Evolutionary conservation across 2,888 invertebrate species (phyloP).

Genomic region (Lycophotia porphyrea): DNA sequence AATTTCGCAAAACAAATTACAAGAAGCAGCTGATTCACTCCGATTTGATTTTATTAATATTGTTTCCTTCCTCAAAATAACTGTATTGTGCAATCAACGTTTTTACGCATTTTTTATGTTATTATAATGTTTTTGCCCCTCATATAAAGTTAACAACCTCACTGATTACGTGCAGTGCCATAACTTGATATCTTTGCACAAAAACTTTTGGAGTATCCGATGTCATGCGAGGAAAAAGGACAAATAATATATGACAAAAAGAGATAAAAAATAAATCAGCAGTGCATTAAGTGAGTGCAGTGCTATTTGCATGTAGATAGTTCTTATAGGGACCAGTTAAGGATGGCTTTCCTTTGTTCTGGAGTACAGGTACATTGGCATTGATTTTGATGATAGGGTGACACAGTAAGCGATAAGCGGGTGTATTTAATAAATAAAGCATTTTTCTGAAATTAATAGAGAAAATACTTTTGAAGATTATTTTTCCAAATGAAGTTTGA

Average conservation of each 20-base stretch:
- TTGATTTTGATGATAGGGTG: slow-evolving; percentile 7
- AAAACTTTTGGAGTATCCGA: slow-evolving; percentile 67
- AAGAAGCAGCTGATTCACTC: not conserved
- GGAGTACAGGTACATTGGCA: slow-evolving; percentile 4
- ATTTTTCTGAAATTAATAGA: not conserved
- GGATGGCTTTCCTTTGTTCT: slow-evolving; percentile 38
- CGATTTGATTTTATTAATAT: slow-evolving; percentile 38
- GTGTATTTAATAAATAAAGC: not conserved
- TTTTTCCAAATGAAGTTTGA: not conserved
- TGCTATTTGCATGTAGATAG: slow-evolving; percentile 17
- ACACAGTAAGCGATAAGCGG: slow-evolving; percentile 12
- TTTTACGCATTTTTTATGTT: slow-evolving; percentile 37
- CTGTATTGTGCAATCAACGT: slow-evolving; percentile 42
- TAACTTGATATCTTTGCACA: slow-evolving; percentile 68
- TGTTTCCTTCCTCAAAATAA: slow-evolving; percentile 43
- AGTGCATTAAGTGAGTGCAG: slow-evolving; percentile 31
- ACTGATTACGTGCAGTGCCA: slow-evolving; percentile 61
- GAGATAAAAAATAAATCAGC: slow-evolving; percentile 34
- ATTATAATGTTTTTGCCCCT: slow-evolving; percentile 26
- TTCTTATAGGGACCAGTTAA: slow-evolving; percentile 36
- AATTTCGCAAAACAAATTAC: not conserved
- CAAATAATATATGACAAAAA: slow-evolving; percentile 45
- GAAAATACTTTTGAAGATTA: not conserved
- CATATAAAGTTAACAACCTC: slow-evolving; percentile 49
- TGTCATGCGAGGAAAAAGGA: slow-evolving; percentile 56